phyloP scores from a whole-genome alignment of 1,140 invertebrate genomes.

The Cotesia glomerata region DNA sequence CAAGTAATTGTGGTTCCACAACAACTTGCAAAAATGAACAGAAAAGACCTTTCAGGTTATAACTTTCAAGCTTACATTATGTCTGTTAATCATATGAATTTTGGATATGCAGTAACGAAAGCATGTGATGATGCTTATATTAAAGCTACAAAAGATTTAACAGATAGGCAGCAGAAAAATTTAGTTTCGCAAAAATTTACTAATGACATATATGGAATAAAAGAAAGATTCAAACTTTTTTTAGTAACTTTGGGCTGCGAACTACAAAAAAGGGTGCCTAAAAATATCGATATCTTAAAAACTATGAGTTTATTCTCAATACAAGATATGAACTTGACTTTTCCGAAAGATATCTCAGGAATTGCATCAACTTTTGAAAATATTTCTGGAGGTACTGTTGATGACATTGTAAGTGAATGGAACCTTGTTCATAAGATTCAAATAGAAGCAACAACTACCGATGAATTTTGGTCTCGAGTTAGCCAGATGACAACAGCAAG shows the following conservation, averaged over 20 bases:
- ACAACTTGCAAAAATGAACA: not conserved
- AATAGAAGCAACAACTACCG: too few relatives aligned
- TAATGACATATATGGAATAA: not conserved
- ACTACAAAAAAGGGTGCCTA: conserved; percentile 2
- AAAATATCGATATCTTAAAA: conserved; percentile 10
- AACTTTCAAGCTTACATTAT: conserved; percentile 13
- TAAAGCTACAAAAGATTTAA: too few relatives aligned
- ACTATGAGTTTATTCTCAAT: not conserved
- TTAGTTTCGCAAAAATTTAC: not conserved
- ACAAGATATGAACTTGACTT: not conserved
- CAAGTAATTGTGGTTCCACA: conserved; percentile 13
- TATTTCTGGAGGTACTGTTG: too few relatives aligned
- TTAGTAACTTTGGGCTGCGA: not conserved
- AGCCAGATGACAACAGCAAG: too few relatives aligned
- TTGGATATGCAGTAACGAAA: conserved; percentile 13
- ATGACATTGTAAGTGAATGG: too few relatives aligned
- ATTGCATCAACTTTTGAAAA: too few relatives aligned
- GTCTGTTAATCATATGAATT: conserved; percentile 7
- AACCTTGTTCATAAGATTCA: too few relatives aligned
- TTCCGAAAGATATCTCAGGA: too few relatives aligned
- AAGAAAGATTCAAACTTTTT: conserved; percentile 8
- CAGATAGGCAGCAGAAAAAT: too few relatives aligned
- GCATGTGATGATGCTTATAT: not conserved
- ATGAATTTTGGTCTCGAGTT: too few relatives aligned
- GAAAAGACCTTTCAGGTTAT: not conserved